phyloP scores from a whole-genome alignment of 1,140 invertebrate genomes.

The Drosophila nebulosa region DNA sequence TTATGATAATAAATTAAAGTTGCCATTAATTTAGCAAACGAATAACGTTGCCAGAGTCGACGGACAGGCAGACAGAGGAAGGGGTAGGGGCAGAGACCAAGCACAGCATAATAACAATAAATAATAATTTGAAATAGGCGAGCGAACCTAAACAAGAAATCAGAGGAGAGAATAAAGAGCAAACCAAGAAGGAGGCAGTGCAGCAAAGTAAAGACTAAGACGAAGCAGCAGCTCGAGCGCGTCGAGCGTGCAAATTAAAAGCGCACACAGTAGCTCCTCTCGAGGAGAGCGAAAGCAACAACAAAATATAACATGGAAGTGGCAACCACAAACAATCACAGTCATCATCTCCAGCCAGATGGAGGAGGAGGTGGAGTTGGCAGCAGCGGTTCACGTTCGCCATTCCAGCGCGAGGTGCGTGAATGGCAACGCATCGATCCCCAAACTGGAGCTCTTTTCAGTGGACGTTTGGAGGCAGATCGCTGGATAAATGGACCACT shows the following conservation, averaged over 20 bases:
- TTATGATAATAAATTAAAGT: slow-evolving; percentile 80
- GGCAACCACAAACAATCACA: slow-evolving; percentile 77
- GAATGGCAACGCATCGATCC: slow-evolving; percentile 81
- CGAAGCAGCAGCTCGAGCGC: slow-evolving; percentile 41
- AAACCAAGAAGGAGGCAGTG: slow-evolving; percentile 21
- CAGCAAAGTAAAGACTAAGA: slow-evolving; percentile 13
- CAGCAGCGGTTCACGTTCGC: slow-evolving; percentile 56
- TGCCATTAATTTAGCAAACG: slow-evolving; percentile 79
- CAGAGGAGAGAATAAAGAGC: slow-evolving; percentile 6
- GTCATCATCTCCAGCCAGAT: slow-evolving; percentile 54
- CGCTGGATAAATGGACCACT: slow-evolving; percentile 80
- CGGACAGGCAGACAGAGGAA: not conserved
- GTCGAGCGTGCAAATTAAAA: slow-evolving; percentile 78
- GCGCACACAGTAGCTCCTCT: slow-evolving; percentile 70
- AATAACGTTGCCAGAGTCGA: slow-evolving; percentile 42
- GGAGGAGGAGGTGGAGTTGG: not conserved
- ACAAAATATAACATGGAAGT: slow-evolving; percentile 63
- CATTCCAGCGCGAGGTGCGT: slow-evolving; percentile 80
- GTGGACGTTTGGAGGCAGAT: slow-evolving; percentile 80
- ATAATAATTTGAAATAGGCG: slow-evolving; percentile 77
- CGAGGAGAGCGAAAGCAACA: slow-evolving; percentile 25
- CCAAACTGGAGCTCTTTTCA: slow-evolving; percentile 79
- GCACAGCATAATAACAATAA: slow-evolving; percentile 75
- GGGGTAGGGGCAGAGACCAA: slow-evolving; percentile 6
- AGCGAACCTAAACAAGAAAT: slow-evolving; percentile 41